These are phyloP conservation scores for Zoanthus sansibaricus DNA, from an alignment of 92 coral and sea anemone genomes.

Conservation along the genomic window DNA sequence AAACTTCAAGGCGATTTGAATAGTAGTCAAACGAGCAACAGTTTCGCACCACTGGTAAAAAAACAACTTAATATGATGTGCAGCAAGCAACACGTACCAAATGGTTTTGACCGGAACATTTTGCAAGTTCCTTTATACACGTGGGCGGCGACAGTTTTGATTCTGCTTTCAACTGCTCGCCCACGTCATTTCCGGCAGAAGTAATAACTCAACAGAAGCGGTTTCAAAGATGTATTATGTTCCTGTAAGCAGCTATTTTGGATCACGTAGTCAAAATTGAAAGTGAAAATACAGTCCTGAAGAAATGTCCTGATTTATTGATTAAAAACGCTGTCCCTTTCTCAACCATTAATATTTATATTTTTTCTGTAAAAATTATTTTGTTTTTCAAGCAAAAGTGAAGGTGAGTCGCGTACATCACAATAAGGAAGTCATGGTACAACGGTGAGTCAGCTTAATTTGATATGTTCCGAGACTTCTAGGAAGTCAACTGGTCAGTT, in stretches of 20 bases:
- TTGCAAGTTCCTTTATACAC: background rate
- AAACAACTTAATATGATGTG: background rate
- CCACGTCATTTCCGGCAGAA: slow-evolving; percentile 18
- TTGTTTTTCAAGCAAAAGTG: too few species aligned
- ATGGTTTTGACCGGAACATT: background rate
- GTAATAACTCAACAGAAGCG: background rate
- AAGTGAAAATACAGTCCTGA: background rate
- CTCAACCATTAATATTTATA: too few species aligned
- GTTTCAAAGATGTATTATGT: background rate
- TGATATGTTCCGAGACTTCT: background rate
- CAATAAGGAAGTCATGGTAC: background rate
- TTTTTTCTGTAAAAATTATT: too few species aligned
- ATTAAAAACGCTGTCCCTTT: background rate
- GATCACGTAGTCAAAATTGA: slow-evolving; percentile 2
- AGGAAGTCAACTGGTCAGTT: background rate
- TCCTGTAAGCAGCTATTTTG: slow-evolving; percentile 1
- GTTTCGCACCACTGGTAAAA: background rate
- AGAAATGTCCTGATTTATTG: background rate
- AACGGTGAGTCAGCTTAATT: background rate
- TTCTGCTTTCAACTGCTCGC: slow-evolving; percentile 19
- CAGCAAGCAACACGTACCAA: background rate
- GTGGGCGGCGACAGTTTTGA: background rate
- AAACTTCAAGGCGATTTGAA: background rate
- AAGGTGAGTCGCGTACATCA: too few species aligned
- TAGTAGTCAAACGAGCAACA: too few species aligned